Conservation (phyloP, 2,797 vertebrate species). For the Pogoniulus pusillus region DNA sequence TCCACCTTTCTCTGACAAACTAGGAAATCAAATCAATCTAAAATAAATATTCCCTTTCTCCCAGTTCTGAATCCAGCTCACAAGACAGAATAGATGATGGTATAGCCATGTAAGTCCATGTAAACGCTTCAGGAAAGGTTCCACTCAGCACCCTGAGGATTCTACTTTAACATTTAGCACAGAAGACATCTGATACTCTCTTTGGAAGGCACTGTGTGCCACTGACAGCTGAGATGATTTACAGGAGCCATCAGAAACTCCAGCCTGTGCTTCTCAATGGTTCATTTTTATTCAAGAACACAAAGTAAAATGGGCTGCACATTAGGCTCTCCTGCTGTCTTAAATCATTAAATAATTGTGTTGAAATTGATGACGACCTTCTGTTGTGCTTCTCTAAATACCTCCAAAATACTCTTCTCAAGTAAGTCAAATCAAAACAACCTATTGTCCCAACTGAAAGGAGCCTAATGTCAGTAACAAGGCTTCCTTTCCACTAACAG, state of each 20-base stretch:
- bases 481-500: background rate
- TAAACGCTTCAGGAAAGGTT: background rate
- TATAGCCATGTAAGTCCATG: background rate
- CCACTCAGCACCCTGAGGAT: background rate
- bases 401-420: background rate
- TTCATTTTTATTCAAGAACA: constrained; percentile 35
- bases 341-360: constrained; percentile 48
- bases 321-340: constrained; percentile 26
- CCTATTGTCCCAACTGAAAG: background rate
- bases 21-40: background rate
- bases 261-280: background rate
- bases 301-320: constrained; percentile 16
- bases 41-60: background rate
- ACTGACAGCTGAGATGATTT: constrained; percentile 27
- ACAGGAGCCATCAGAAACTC: constrained; percentile 26
- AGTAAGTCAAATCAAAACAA: constrained; percentile 23
- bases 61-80: background rate
- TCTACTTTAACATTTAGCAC: background rate
- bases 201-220: background rate
- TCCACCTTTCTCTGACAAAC: background rate
- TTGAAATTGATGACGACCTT: constrained; percentile 13
- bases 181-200: background rate
- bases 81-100: background rate
- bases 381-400: background rate
- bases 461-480: background rate